These are phyloP conservation scores for Dryas iulia DNA, from an alignment of 1,140 invertebrate genomes.

Conservation along the genomic window DNA sequence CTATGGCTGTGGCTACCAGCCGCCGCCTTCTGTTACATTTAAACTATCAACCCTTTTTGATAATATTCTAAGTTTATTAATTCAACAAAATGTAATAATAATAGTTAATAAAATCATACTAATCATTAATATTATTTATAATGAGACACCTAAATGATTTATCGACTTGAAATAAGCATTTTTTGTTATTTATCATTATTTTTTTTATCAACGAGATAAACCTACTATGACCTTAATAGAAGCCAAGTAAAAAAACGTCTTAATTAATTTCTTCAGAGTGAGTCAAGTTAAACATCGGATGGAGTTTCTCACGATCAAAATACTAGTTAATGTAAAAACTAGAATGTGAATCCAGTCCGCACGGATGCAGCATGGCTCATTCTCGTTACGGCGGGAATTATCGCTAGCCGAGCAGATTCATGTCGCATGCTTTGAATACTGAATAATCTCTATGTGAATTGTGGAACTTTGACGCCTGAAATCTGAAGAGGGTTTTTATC, in stretches of 20 bases:
- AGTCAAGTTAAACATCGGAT: slow-evolving; percentile 25
- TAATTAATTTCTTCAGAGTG: neutral
- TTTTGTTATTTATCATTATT: neutral
- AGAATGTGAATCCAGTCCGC: slow-evolving; percentile 59
- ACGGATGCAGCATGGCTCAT: slow-evolving; percentile 49
- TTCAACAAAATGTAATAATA: neutral
- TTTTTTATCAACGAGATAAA: neutral
- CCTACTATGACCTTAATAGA: neutral
- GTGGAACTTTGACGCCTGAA: slow-evolving; percentile 5
- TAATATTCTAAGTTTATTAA: slow-evolving; percentile 13
- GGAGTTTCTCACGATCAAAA: slow-evolving; percentile 62
- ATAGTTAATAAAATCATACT: neutral
- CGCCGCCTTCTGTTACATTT: slow-evolving; percentile 48
- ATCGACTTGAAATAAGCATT: neutral
- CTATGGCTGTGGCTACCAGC: slow-evolving; percentile 28
- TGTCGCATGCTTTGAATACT: slow-evolving; percentile 27
- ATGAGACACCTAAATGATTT: neutral
- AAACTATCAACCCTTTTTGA: slow-evolving; percentile 51
- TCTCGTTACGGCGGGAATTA: slow-evolving; percentile 27
- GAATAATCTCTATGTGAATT: slow-evolving; percentile 13
- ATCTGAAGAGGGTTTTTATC: slow-evolving; percentile 5
- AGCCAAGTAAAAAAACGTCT: neutral
- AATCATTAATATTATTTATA: neutral
- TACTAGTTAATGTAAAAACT: slow-evolving; percentile 59
- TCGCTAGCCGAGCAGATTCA: slow-evolving; percentile 27